Evolutionary conservation across 1,140 invertebrate genomes (phyloP), one percentile per base, ranked within the genome.

Genomic region (Mizuhopecten yessoensis): DNA sequence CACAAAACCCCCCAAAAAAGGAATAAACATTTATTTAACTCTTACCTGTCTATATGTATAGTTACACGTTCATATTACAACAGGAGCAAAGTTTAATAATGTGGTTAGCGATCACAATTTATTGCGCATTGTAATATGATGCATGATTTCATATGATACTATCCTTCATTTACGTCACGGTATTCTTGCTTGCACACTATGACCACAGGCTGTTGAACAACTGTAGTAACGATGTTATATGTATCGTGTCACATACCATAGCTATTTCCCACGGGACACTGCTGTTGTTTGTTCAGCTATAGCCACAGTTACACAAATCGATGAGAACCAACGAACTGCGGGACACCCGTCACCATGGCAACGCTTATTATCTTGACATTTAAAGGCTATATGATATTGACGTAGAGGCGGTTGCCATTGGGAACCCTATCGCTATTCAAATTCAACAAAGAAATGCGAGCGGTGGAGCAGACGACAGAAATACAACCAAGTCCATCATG

Each of bases 301-400:
- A 75, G 29, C 57, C n/a, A 39, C 36, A 9, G 57, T 75, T 75
- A 75, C 29, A 75, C 57, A 75, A 75, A 75, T 75, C 57, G 57
- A 75, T 75, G 57, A 75, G 57, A 75, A 75, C 57, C 57, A n/a
- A 29, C 57, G 57, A 75, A 7, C 57, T 17, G 29, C 57, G 29
- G 57, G 57, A 17, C 57, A 75, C n/a, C 42, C 23, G 57, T 75
- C 57, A 13, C 57, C 57, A 75, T 75, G 57, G 57, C 57, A 75
- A 75, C 57, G 57, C n/a, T 75, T 75, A 75, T 75, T 75, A 75
- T 75, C 57, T 75, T 75, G 57, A 75, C 57, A 75, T 75, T 75
- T 75, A 75, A 75, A 75, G 57, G 57, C 57, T 75, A 3, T 75
- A 29, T 75, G 57, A 75, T 75, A 75, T n/a, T 75, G 57, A 75